Evolutionary conservation across 2,113 vertebrate genomes (phyloP).

Genomic region (Amphilophus citrinellus): DNA sequence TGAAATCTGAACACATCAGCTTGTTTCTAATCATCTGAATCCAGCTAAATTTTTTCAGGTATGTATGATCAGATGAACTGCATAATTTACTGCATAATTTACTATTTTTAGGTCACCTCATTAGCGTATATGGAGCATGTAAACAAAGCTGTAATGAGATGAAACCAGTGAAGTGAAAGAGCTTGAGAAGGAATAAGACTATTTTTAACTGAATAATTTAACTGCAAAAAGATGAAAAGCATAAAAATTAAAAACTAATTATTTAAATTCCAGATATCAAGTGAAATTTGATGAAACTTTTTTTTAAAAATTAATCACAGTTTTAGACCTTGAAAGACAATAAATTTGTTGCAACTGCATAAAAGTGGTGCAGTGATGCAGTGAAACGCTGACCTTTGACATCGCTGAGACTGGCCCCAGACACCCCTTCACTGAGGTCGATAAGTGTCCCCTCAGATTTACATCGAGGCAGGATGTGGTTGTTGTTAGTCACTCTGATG

Average conservation of each 20-base stretch:
- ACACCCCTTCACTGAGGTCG: constrained; percentile 86
- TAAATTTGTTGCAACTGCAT: background rate
- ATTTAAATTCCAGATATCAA: background rate
- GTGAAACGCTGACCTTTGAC: constrained; percentile 88
- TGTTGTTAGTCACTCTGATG: constrained; percentile 89
- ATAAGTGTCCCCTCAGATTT: constrained; percentile 94
- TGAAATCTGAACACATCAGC: background rate
- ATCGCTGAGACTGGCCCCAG: constrained; percentile 85
- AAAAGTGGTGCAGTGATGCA: background rate
- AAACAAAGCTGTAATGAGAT: constrained; percentile 43
- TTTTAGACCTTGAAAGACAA: background rate
- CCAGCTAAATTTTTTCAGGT: background rate
- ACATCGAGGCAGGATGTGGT: constrained; percentile 90
- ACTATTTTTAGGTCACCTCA: constrained; percentile 58
- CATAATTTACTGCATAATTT: constrained; percentile 36
- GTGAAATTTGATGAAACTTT: background rate
- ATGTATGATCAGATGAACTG: constrained; percentile 15
- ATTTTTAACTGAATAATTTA: background rate
- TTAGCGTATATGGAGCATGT: constrained; percentile 52
- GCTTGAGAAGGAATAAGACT: background rate
- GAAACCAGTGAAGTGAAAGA: constrained; percentile 22
- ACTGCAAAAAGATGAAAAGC: background rate
- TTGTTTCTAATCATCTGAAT: constrained; percentile 6
- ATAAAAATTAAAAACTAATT: constrained; percentile 9
- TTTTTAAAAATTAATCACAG: background rate